Conservation (phyloP, 2,113 vertebrate genomes). For the Axis porcinus region DNA sequence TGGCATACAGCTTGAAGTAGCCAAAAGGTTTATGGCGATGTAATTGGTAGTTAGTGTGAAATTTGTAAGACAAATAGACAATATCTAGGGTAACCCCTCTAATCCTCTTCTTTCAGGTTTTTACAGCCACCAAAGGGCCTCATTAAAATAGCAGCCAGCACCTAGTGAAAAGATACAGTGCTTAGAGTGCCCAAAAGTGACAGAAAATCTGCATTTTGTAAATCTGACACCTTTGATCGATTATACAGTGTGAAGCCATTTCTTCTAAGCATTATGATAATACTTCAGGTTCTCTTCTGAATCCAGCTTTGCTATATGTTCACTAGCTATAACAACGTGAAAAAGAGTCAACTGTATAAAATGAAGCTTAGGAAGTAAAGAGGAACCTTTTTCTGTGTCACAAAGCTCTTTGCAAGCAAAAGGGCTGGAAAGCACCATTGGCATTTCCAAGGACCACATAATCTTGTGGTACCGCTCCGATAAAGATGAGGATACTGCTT, state of each 20-base stretch:
- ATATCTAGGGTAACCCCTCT: conserved; percentile 88
- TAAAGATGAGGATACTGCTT: conserved; percentile 66
- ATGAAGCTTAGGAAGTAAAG: conserved; percentile 79
- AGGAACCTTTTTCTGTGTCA: conserved; percentile 76
- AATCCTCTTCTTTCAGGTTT: conserved; percentile 88
- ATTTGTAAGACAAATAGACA: conserved; percentile 97
- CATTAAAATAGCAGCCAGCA: conserved; percentile 91
- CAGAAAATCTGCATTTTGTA: conserved; percentile 91
- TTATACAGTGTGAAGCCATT: conserved; percentile 89
- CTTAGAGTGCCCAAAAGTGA: conserved; percentile 87
- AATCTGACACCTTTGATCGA: conserved; percentile 92
- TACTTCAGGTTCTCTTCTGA: conserved; percentile 84
- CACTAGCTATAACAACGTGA: conserved; percentile 82
- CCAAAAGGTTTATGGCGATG: conserved; percentile 94
- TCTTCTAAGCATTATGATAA: conserved; percentile 85
- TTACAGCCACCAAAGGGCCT: conserved; percentile 94
- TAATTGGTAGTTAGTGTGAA: conserved; percentile 97
- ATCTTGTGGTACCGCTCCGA: conserved; percentile 33
- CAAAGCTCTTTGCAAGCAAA: conserved; percentile 72
- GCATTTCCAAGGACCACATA: conserved; percentile 67
- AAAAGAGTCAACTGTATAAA: conserved; percentile 80
- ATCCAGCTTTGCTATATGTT: conserved; percentile 83
- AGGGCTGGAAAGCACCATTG: conserved; percentile 63
- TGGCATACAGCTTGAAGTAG: conserved; percentile 88
- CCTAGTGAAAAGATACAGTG: conserved; percentile 88